Evolutionary conservation across 2,797 vertebrate species (phyloP), one percentile per base, ranked within the genome.

Genomic region (Esox masquinongy): DNA sequence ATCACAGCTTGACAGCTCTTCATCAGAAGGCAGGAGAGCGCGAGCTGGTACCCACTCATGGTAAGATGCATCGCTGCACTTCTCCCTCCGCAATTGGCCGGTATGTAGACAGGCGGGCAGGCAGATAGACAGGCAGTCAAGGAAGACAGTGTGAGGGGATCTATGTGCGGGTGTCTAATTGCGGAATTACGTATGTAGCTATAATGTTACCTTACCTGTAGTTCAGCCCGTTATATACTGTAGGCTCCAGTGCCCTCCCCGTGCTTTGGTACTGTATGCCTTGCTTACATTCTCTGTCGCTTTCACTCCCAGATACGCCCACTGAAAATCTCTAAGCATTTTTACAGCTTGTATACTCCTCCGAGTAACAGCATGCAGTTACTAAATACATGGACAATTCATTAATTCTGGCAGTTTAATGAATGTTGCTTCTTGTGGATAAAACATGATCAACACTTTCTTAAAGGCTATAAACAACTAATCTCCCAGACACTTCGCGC

Each of bases 1-100:
- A 96, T 94, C 84, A 97, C 94, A 82, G 94, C 92, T 78, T 84
- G 87, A 85, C 88, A 92, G 90, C 88, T 93, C 87, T 85, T 90
- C 75, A 93, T 86, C 69, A 95, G 86, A 84, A 95, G 81, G 85
- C 94, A 92, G 63, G 94, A 83, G 74, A 92, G 82, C 56, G 96
- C 76, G 79, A 95, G 85, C 34, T 86, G 93, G 88, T 94, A 90
- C 76, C 86, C 91, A 70, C 92, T 47, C 79, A 91, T 83, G 74
- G 88, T 84, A 82, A 86, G 83, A 66, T 91, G 76, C 96, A 98
- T 97, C 90, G 77, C 87, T 88, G 79, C 69, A 73, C 80, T 77
- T 75, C 80, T 77, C 47, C 74, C 73, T 53, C 70, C 31, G 26
- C 17, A 66, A 5, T 7, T 7, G 5, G 50, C 50, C 15, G 68